Conservation (phyloP, 1,140 invertebrate species). For the Philopotamus ludificatus region DNA sequence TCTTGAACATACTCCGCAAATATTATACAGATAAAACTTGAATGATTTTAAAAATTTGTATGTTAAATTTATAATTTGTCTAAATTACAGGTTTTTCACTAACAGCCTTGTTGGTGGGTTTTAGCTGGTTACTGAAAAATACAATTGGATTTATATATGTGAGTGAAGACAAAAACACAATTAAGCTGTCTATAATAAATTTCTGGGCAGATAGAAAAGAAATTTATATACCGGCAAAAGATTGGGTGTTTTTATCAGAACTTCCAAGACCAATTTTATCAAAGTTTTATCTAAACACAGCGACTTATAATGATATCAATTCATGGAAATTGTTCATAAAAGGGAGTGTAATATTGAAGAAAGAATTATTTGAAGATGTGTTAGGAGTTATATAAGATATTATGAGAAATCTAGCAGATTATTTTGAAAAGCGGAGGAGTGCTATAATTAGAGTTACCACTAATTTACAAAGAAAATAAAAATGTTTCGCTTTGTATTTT, state of each 20-base stretch:
- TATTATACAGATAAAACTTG: background rate
- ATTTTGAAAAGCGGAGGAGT: no score
- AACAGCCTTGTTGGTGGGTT: constrained; percentile 45
- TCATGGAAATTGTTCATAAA: constrained; percentile 49
- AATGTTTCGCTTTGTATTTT: no score
- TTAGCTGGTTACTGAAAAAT: constrained; percentile 52
- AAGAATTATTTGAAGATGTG: constrained; percentile 28
- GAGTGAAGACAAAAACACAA: constrained; percentile 51
- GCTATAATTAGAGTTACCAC: no score
- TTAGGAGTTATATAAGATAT: background rate
- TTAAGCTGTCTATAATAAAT: constrained; percentile 58
- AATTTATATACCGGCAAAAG: constrained; percentile 46
- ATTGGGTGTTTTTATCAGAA: constrained; percentile 56
- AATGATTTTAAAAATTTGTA: background rate
- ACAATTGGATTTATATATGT: constrained; percentile 60
- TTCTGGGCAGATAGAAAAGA: constrained; percentile 60
- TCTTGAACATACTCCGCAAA: background rate
- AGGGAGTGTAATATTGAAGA: constrained; percentile 48
- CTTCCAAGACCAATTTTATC: constrained; percentile 44
- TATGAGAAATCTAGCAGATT: background rate
- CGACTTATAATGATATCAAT: constrained; percentile 45
- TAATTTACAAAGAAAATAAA: no score
- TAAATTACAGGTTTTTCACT: constrained; percentile 51
- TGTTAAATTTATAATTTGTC: constrained; percentile 14
- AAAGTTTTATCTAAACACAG: constrained; percentile 47